A percentile compares a stretch with the other conserved stretches of the same genome.
phyloP scores from a whole-genome alignment of 2,888 invertebrate species.

The Drosophila prolongata region DNA sequence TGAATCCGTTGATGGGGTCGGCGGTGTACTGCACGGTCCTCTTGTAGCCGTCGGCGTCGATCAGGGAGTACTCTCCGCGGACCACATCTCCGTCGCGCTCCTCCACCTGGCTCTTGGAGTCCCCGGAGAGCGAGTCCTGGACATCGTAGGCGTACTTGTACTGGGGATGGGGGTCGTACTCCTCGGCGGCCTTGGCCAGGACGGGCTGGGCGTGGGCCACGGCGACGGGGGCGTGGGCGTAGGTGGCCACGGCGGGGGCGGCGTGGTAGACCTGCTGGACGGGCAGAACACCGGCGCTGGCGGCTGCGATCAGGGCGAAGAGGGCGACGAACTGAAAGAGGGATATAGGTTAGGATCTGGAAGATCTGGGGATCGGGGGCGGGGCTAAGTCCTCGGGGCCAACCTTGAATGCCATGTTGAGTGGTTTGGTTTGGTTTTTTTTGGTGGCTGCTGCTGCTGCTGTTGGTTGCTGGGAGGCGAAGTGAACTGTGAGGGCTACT shows the following conservation, averaged over 20 bases:
- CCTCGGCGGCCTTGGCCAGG: constrained; percentile 69
- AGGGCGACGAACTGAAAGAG: constrained; percentile 69
- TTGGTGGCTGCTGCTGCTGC: constrained; percentile 47
- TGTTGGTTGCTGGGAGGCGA: constrained; percentile 52
- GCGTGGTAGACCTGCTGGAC: constrained; percentile 66
- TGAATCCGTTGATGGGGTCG: constrained; percentile 82
- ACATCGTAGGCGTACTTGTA: constrained; percentile 82
- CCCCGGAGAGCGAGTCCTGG: constrained; percentile 82
- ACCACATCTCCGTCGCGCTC: constrained; percentile 83
- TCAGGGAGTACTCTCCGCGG: constrained; percentile 83
- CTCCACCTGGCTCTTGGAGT: constrained; percentile 83
- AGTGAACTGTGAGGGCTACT: constrained; percentile 64
- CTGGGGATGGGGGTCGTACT: constrained; percentile 82
- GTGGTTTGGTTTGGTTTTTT: constrained; percentile 21
- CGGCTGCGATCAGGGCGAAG: constrained; percentile 77
- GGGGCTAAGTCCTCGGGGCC: constrained; percentile 6
- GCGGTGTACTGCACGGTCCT: constrained; percentile 82
- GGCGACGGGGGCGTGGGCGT: constrained; percentile 57
- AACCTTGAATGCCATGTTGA: constrained; percentile 79
- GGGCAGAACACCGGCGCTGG: constrained; percentile 77
- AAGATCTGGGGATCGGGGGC: background rate
- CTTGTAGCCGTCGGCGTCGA: constrained; percentile 83
- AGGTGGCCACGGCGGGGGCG: constrained; percentile 67
- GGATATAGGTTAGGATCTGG: constrained; percentile 7
- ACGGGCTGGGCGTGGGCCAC: constrained; percentile 66